A percentile compares a stretch with the other conserved stretches of the same genome.
phyloP scores from a whole-genome alignment of 2,888 invertebrate genomes.

The Cryptus viduatorius region DNA sequence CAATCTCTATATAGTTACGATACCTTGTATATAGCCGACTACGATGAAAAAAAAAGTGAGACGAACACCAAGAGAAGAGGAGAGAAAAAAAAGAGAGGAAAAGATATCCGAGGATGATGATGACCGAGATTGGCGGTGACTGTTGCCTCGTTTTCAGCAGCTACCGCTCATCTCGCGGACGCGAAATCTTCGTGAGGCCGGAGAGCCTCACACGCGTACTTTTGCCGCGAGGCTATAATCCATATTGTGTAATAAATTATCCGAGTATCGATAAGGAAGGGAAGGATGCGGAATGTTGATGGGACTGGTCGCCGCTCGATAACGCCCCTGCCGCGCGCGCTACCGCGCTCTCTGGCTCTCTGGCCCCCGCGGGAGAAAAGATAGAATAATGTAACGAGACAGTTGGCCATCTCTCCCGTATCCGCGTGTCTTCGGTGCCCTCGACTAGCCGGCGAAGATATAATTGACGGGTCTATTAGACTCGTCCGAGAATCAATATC shows the following conservation, averaged over 20 bases:
- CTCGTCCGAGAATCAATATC: neutral
- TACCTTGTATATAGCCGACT: neutral
- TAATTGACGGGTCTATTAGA: slow-evolving; percentile 12
- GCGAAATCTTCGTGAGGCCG: slow-evolving; percentile 64
- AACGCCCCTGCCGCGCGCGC: slow-evolving; percentile 66
- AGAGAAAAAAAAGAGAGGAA: slow-evolving; percentile 52
- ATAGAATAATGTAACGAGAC: slow-evolving; percentile 36
- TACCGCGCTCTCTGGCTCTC: neutral
- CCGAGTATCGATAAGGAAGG: slow-evolving; percentile 80
- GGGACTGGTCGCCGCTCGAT: slow-evolving; percentile 76
- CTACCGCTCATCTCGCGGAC: slow-evolving; percentile 64
- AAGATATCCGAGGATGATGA: slow-evolving; percentile 56
- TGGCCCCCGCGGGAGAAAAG: neutral
- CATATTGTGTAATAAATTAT: slow-evolving; percentile 81
- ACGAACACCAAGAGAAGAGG: slow-evolving; percentile 56
- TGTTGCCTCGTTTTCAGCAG: slow-evolving; percentile 66
- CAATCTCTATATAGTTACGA: slow-evolving; percentile 5
- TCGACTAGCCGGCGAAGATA: neutral
- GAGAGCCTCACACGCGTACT: slow-evolving; percentile 43
- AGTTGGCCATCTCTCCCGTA: slow-evolving; percentile 15
- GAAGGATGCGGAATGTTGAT: slow-evolving; percentile 78
- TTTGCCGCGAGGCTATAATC: slow-evolving; percentile 61
- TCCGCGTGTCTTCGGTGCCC: slow-evolving; percentile 7
- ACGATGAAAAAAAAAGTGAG: neutral
- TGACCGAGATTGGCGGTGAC: slow-evolving; percentile 66